Evolutionary conservation across 23 tunicate genomes (phyloP).

Genomic region (Botrylloides violaceus): DNA sequence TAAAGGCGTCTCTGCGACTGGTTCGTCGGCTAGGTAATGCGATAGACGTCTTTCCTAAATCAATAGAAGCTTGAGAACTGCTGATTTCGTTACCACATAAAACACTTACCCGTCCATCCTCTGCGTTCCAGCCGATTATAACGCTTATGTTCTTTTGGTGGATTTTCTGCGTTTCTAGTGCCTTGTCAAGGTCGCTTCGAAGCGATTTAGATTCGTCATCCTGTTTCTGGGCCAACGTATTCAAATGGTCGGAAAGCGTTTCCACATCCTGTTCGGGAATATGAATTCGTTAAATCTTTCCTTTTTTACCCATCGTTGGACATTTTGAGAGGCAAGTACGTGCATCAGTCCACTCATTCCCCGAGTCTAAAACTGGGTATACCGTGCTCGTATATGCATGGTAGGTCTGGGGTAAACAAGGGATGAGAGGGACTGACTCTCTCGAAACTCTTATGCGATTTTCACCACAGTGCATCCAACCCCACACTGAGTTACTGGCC

Average conservation of each 20-base stretch:
- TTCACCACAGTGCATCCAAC: no score
- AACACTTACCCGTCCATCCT: background rate
- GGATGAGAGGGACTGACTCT: no score
- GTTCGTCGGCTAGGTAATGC: constrained; percentile 22
- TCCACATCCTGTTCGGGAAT: background rate
- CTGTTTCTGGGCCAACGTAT: background rate
- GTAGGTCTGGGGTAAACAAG: no score
- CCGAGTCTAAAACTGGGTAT: no score
- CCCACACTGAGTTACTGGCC: no score
- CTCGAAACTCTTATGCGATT: no score
- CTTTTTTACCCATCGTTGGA: no score
- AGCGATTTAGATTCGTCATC: background rate
- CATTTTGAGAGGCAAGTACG: no score
- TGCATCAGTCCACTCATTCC: no score
- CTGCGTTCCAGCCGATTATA: background rate
- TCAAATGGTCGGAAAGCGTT: background rate
- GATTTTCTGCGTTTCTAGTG: constrained; percentile 13
- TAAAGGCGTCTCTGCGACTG: constrained; percentile 5
- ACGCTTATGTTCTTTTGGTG: constrained; percentile 3
- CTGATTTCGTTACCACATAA: no score
- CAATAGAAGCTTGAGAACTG: background rate
- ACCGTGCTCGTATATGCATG: no score
- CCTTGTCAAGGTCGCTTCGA: constrained; percentile 16
- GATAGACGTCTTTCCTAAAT: background rate
- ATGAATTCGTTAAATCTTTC: no score